Conservation (phyloP, 2,797 vertebrate genomes). For the Meda fulgida region DNA sequence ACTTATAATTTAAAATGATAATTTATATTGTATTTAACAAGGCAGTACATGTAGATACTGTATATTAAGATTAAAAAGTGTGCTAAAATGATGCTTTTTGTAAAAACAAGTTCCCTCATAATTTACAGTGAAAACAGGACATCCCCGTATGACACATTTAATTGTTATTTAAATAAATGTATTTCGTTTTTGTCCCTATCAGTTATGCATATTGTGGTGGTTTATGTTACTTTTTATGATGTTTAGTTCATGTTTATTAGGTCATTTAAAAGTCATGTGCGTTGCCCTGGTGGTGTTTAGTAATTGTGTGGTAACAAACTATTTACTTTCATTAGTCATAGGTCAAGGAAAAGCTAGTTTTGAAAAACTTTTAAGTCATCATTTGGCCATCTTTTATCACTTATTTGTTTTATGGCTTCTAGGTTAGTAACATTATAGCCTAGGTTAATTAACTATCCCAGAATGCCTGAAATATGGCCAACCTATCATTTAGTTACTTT, state of each 20-base stretch:
- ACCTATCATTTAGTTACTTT: background rate
- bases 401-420: background rate
- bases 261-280: background rate
- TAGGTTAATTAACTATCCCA: background rate
- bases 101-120: background rate
- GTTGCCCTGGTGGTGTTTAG: background rate
- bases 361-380: background rate
- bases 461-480: background rate
- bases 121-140: background rate
- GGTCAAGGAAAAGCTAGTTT: background rate
- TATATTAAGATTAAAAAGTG: too few relatives aligned
- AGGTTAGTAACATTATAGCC: background rate
- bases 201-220: background rate
- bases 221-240: background rate
- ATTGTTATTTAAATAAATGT: background rate
- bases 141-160: background rate
- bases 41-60: background rate
- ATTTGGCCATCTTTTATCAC: background rate
- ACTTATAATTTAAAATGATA: background rate
- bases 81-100: background rate
- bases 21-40: background rate
- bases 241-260: slow-evolving; percentile 4
- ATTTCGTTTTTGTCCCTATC: background rate
- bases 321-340: slow-evolving; percentile 12
- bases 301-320: background rate